Percentiles rank a stretch among this genome's conserved stretches.
Conservation (phyloP, 2,797 vertebrate genomes). For the Urosaurus nigricauda region DNA sequence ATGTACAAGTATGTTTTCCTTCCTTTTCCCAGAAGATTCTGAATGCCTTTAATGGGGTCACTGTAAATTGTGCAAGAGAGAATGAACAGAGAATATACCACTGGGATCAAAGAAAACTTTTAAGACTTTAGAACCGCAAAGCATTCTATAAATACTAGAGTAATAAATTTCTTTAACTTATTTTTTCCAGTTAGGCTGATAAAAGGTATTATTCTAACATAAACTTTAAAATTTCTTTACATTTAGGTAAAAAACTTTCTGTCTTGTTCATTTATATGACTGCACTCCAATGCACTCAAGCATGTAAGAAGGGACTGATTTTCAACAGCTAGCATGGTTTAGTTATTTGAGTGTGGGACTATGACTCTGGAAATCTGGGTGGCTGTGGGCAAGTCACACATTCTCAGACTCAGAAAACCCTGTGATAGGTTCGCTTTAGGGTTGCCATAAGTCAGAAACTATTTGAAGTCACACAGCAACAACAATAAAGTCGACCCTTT, state of each 20-base stretch:
- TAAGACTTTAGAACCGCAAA: not conserved
- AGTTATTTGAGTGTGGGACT: too few species aligned
- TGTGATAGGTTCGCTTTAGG: too few species aligned
- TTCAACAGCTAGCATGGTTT: too few species aligned
- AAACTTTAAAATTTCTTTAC: not conserved
- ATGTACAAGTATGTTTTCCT: not conserved
- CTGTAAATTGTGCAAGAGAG: not conserved
- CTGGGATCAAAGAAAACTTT: slow-evolving; percentile 4
- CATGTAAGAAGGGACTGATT: not conserved
- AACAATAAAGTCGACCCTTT: too few species aligned
- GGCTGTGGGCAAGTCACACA: too few species aligned
- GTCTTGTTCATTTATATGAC: not conserved
- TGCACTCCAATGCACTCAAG: not conserved
- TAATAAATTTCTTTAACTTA: not conserved
- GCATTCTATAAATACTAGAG: not conserved
- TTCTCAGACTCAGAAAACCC: too few species aligned
- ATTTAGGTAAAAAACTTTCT: not conserved
- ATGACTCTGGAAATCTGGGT: too few species aligned
- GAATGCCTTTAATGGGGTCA: not conserved
- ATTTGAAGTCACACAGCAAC: too few species aligned
- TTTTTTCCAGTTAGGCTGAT: too few species aligned
- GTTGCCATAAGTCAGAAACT: too few species aligned
- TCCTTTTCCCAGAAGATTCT: slow-evolving; percentile 8
- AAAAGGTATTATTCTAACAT: too few species aligned
- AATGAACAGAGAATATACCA: not conserved